phyloP scores from a whole-genome alignment of 2,113 vertebrate genomes.

The Pipra filicauda region DNA sequence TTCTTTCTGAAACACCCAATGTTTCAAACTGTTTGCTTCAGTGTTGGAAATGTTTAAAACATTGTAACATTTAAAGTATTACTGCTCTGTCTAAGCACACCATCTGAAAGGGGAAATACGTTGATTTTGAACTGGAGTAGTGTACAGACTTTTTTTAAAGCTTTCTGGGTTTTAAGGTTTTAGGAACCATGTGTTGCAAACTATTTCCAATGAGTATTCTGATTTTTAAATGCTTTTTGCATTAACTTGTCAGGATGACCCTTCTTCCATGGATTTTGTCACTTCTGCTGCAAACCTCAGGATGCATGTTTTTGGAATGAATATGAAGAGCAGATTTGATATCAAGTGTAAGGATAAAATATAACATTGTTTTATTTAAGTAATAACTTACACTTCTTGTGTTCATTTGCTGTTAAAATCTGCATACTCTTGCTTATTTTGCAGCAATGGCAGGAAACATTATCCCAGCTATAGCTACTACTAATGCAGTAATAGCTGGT shows the following conservation, averaged over 20 bases:
- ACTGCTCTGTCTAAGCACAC: background rate
- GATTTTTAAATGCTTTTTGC: background rate
- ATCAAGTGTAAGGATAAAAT: conserved; percentile 90
- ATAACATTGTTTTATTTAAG: background rate
- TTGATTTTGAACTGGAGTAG: background rate
- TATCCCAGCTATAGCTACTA: conserved; percentile 98
- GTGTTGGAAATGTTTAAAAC: background rate
- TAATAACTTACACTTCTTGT: background rate
- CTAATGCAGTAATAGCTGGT: conserved; percentile 95
- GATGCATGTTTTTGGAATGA: conserved; percentile 99
- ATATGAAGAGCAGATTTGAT: conserved; percentile 97
- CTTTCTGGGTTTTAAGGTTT: background rate
- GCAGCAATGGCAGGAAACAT: conserved; percentile 99
- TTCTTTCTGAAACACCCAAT: background rate
- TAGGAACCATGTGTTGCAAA: background rate
- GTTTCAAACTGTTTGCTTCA: background rate
- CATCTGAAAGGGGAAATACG: background rate
- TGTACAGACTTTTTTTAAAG: background rate
- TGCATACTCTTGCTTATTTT: conserved; percentile 25
- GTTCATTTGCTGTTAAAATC: background rate
- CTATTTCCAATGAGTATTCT: background rate
- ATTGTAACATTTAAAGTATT: background rate
- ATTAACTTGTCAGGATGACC: conserved; percentile 84
- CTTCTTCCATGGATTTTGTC: conserved; percentile 97
- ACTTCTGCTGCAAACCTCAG: conserved; percentile 93